Evolutionary conservation across 2,888 invertebrate species (phyloP), one percentile per base, ranked within the genome.

Genomic region (Eristalinus sepulchralis): DNA sequence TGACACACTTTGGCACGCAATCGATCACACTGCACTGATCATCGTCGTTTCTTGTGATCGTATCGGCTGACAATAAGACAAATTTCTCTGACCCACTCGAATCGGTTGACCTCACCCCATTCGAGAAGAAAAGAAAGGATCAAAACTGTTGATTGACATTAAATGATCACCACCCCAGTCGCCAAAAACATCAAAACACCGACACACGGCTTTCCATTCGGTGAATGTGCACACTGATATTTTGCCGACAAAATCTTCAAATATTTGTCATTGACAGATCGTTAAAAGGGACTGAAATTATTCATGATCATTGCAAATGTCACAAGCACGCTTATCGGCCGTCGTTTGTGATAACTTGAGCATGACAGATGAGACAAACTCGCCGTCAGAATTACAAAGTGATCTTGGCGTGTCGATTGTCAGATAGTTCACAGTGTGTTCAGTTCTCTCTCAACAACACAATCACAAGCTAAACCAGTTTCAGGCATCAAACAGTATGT

Each of bases 361-460:
- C 39, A 47, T 47, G 47, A 47, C 47, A 17, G 47, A 47, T 47
- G 47, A 1, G 47, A 13, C 17, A 39, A 39, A 2, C 17, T 1
- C 47, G 27, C 27, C 5, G 27, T 27, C 27, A 27, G 5, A 27
- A 27, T 3, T 39, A 4, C 39, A n/a, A 3, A 47, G 17, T 47
- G 17, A 47, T 17, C 17, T 0, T 6, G 39, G 11, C 5, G n/a
- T n/a, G n/a, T 13, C 5, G 39, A 47, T 47, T n/a, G n/a, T n/a
- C 39, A 24, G 27, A 68, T 73, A 64, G 73, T 47, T 73, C 31
- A 70, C 34, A 63, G 59, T 34, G 33, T 47, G 60, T 17, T 31
- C 73, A 64, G 53, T 60, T 75, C 27, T 57, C 66, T 67, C 60
- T 81, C 76, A 81, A 81, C 81, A 85, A 81, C 84, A 77, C 59